phyloP scores from a whole-genome alignment of 2,888 invertebrate genomes.

The Physocephala rufipes region DNA sequence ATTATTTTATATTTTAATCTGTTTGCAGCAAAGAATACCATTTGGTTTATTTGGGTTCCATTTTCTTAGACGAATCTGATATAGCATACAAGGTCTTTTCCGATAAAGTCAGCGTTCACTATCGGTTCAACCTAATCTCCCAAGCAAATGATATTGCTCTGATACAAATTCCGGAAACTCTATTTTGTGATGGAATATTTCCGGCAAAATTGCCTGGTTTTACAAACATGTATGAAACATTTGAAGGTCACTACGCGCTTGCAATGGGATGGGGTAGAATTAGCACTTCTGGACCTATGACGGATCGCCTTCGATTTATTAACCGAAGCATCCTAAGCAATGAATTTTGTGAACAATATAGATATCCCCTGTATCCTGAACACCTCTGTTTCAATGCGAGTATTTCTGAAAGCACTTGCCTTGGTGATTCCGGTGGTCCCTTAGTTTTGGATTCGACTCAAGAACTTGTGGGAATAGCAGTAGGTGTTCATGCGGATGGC shows the following conservation, averaged over 20 bases:
- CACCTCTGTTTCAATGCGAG: background rate
- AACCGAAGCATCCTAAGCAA: background rate
- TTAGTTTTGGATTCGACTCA: background rate
- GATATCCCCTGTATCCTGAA: background rate
- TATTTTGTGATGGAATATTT: background rate
- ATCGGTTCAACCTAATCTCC: too few species aligned
- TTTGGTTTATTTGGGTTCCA: background rate
- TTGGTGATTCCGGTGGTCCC: slow-evolving; percentile 4
- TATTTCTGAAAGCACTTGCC: background rate
- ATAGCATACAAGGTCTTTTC: too few species aligned
- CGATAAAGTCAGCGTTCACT: too few species aligned
- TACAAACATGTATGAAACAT: background rate
- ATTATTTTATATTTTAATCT: background rate
- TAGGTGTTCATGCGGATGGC: background rate
- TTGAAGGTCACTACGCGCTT: background rate
- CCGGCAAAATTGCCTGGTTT: background rate
- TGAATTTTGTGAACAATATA: background rate
- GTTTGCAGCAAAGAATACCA: background rate
- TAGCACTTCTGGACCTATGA: background rate
- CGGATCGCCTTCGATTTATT: background rate
- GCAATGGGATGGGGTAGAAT: background rate
- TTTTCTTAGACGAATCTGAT: background rate
- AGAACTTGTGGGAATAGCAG: background rate
- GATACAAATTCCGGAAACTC: background rate
- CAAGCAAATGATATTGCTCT: too few species aligned